Evolutionary conservation across 2,113 vertebrate species (phyloP), one percentile per base, ranked within the genome.

Genomic region (Dermatemys mawii): DNA sequence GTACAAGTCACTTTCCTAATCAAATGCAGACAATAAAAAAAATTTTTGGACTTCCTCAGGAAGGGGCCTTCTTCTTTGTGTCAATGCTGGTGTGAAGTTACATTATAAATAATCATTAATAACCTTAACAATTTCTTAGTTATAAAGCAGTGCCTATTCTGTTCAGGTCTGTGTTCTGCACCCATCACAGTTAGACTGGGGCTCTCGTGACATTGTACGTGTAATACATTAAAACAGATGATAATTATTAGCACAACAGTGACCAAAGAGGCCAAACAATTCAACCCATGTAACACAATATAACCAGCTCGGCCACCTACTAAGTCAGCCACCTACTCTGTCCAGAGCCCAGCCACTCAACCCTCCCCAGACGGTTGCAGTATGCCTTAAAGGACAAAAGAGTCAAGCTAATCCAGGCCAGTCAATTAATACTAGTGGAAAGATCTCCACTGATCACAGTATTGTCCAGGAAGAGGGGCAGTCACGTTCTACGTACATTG

Each of bases 401-500:
- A 32, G 32, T 70, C 0, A 3, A 49, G 49, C 24, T 85, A 85
- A 63, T 9, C 27, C 73, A 83, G 50, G 12, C 10, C 78, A 4
- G 12, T 55, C 32, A 46, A 38, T 38, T 92, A 60, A 24, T 16
- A 80, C n/a, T 16, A 3, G 50, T n/a, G 29, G 48, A n/a, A 11
- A 88, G 38, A 14, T 49, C 32, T 44, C 21, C 4, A 55, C 5
- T 7, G 2, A 79, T 41, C 29, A 85, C 81, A 48, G 11, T 67
- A 60, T 80, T 19, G 4, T 55, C 4, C 60, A 67, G 60, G 16
- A 67, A n/a, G 60, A 67, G 35, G 35, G 35, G 32, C 12, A 32
- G 9, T 22, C 19, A 4, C 2, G 44, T 6, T 1, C 1, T 29
- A 29, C 6, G 54, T 81, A 14, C 38, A 26, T 0, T 0, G 11